phyloP scores from a whole-genome alignment of 2,888 invertebrate species.

The Leistus spinibarbis region DNA sequence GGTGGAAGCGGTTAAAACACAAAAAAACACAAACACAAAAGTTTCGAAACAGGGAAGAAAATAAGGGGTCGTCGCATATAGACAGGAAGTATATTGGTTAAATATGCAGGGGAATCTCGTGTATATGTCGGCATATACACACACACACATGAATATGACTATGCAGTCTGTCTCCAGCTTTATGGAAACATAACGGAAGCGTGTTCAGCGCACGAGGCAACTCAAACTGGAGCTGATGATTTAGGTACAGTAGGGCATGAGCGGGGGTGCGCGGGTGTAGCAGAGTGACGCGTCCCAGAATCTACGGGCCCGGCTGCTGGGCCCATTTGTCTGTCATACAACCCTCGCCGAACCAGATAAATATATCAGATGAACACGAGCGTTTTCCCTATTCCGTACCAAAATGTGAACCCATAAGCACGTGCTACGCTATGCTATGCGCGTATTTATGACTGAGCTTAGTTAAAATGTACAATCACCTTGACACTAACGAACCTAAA shows the following conservation, averaged over 20 bases:
- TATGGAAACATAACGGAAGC: constrained; percentile 56
- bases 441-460: constrained; percentile 35
- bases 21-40: background rate
- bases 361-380: constrained; percentile 50
- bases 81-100: constrained; percentile 48
- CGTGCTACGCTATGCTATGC: constrained; percentile 51
- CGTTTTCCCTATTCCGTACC: constrained; percentile 51
- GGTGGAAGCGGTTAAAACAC: background rate
- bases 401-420: constrained; percentile 46
- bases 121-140: background rate
- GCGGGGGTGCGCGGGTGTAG: background rate
- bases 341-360: constrained; percentile 50
- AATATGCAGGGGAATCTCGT: background rate
- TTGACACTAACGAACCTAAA: constrained; percentile 13
- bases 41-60: background rate
- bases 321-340: constrained; percentile 56
- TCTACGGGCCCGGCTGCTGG: background rate
- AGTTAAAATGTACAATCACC: constrained; percentile 24
- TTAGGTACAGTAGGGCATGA: background rate
- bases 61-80: constrained; percentile 46
- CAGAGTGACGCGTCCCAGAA: background rate
- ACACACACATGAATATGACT: constrained; percentile 52
- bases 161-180: constrained; percentile 57
- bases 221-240: constrained; percentile 43
- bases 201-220: constrained; percentile 52